Evolutionary conservation across 2,888 invertebrate genomes (phyloP).

Genomic region (Antheraea yamamai): DNA sequence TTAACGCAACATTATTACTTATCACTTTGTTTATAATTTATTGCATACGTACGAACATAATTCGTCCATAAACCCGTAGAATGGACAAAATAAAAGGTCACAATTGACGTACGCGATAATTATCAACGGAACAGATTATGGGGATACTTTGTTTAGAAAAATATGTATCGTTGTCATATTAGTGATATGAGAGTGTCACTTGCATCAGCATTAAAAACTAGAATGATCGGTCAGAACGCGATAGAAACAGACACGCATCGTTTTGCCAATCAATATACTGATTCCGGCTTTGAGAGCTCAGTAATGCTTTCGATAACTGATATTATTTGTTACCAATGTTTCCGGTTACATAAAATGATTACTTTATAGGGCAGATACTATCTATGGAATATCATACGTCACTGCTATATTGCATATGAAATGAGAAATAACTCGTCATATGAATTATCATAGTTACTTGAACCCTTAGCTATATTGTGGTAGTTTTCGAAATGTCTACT

Average conservation of each 20-base stretch:
- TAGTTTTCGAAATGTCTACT: too few relatives aligned
- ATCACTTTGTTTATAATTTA: slow-evolving; percentile 10
- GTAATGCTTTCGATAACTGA: background rate
- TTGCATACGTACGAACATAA: background rate
- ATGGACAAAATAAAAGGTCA: slow-evolving; percentile 30
- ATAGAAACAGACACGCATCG: background rate
- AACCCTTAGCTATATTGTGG: too few relatives aligned
- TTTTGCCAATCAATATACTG: background rate
- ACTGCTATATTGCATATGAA: too few relatives aligned
- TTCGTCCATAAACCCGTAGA: slow-evolving; percentile 10
- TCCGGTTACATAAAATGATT: too few relatives aligned
- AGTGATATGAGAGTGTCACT: background rate
- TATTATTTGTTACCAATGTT: background rate
- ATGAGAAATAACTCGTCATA: too few relatives aligned
- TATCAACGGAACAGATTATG: slow-evolving; percentile 22
- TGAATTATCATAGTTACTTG: too few relatives aligned
- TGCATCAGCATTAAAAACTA: background rate
- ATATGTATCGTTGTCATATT: background rate
- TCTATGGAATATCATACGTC: too few relatives aligned
- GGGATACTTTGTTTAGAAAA: slow-evolving; percentile 17
- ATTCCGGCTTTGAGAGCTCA: background rate
- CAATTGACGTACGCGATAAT: slow-evolving; percentile 28
- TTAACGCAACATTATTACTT: slow-evolving; percentile 7
- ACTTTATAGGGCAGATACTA: too few relatives aligned
- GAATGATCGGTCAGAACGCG: background rate